Percentiles rank a stretch among this genome's conserved stretches.
Conservation (phyloP, 2,888 invertebrate genomes). For the Linnaemya vulpina region DNA sequence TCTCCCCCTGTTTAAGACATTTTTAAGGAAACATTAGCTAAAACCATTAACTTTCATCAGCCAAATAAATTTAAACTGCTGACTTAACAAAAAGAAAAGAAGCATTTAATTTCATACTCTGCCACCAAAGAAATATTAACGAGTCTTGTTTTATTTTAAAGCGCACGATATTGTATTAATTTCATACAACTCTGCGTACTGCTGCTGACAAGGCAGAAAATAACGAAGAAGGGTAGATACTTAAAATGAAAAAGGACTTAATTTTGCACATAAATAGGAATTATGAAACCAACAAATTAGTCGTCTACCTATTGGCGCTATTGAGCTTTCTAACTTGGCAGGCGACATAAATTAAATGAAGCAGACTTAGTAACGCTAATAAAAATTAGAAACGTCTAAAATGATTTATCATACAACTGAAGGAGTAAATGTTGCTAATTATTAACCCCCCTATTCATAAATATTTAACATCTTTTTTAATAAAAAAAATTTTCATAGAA, state of each 20-base stretch:
- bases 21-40: neutral
- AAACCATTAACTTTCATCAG: neutral
- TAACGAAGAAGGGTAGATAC: neutral
- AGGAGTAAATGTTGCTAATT: too few species aligned
- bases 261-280: constrained; percentile 27
- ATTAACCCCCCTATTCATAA: too few species aligned
- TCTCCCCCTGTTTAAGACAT: neutral
- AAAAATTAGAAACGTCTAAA: too few species aligned
- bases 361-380: too few species aligned
- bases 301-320: too few species aligned
- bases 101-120: neutral
- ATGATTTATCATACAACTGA: too few species aligned
- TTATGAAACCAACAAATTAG: constrained; percentile 30
- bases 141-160: constrained; percentile 16
- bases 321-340: too few species aligned
- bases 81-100: constrained; percentile 20
- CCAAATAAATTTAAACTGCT: constrained; percentile 7
- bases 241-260: constrained; percentile 1
- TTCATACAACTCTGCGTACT: constrained; percentile 22
- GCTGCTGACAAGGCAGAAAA: constrained; percentile 25
- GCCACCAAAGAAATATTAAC: constrained; percentile 1
- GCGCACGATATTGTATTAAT: constrained; percentile 15
- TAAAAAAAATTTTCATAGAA: too few species aligned
- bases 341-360: too few species aligned
- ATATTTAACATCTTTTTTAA: too few species aligned